A percentile compares a stretch with the other conserved stretches of the same genome.
phyloP scores from a whole-genome alignment of 1,140 invertebrate genomes.

The Lordiphosa clarofinis region DNA sequence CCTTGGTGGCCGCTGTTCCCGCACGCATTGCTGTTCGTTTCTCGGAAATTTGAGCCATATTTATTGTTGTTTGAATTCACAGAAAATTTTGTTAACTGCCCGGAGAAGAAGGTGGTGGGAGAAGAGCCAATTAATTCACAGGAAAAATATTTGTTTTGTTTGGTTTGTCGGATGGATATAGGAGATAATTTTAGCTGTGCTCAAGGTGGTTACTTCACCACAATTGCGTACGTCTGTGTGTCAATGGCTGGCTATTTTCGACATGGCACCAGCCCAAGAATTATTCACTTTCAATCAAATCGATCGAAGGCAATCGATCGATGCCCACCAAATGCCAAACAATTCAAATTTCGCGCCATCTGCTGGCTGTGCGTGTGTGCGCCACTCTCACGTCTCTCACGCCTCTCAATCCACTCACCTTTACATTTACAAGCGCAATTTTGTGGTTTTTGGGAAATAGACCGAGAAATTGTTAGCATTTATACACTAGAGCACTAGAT shows the following conservation, averaged over 20 bases:
- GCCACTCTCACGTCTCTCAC: not conserved
- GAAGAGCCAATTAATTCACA: conserved; percentile 3
- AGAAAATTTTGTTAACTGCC: conserved; percentile 64
- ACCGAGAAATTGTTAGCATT: conserved; percentile 35
- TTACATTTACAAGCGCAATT: conserved; percentile 62
- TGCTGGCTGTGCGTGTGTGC: not conserved
- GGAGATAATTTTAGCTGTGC: conserved; percentile 1
- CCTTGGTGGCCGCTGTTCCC: conserved; percentile 33
- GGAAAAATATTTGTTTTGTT: not conserved
- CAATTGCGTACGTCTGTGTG: conserved; percentile 33
- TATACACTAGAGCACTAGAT: conserved; percentile 48
- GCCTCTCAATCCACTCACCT: conserved; percentile 35
- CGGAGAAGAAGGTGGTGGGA: not conserved
- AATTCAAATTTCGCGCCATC: conserved; percentile 12
- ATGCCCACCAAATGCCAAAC: conserved; percentile 26
- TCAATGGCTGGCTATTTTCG: conserved; percentile 76
- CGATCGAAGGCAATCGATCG: conserved; percentile 17
- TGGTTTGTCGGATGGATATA: conserved; percentile 2
- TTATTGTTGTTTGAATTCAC: conserved; percentile 46
- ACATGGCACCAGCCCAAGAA: conserved; percentile 75
- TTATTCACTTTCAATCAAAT: conserved; percentile 27
- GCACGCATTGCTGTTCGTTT: conserved; percentile 47
- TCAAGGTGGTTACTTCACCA: conserved; percentile 5
- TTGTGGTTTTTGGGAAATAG: conserved; percentile 27
- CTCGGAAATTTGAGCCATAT: conserved; percentile 76